Conservation (phyloP, 92 coral and sea anemone species). For the Porites evermanni region DNA sequence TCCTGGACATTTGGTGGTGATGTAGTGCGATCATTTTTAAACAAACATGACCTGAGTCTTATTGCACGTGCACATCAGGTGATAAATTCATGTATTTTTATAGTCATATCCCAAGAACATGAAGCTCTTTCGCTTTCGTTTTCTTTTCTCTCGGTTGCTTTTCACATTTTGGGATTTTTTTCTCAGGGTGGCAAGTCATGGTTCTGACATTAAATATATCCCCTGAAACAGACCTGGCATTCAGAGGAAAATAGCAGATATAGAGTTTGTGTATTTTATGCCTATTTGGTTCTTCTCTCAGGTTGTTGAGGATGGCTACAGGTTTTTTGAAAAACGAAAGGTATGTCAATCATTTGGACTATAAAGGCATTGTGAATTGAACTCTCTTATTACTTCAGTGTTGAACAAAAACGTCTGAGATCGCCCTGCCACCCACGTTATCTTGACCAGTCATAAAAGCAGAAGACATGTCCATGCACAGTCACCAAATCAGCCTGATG, state of each 20-base stretch:
- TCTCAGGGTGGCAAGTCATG: background rate
- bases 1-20: constrained; percentile 96
- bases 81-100: background rate
- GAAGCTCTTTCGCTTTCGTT: background rate
- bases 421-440: no score
- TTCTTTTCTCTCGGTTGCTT: no score
- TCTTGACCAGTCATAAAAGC: no score
- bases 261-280: background rate
- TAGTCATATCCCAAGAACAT: background rate
- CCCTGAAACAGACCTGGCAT: background rate
- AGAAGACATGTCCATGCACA: no score
- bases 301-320: constrained; percentile 95
- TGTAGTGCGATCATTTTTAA: constrained; percentile 76
- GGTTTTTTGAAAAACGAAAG: constrained; percentile 92
- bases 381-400: background rate
- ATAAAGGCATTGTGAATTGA: background rate
- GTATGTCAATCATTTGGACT: constrained; percentile 22
- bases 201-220: background rate
- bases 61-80: constrained; percentile 93
- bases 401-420: no score
- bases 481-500: no score
- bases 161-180: no score
- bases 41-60: constrained; percentile 78
- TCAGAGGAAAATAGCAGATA: background rate
- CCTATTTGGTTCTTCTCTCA: constrained; percentile 5